phyloP scores from a whole-genome alignment of 2,797 vertebrate species.

The Margarornis squamiger region DNA sequence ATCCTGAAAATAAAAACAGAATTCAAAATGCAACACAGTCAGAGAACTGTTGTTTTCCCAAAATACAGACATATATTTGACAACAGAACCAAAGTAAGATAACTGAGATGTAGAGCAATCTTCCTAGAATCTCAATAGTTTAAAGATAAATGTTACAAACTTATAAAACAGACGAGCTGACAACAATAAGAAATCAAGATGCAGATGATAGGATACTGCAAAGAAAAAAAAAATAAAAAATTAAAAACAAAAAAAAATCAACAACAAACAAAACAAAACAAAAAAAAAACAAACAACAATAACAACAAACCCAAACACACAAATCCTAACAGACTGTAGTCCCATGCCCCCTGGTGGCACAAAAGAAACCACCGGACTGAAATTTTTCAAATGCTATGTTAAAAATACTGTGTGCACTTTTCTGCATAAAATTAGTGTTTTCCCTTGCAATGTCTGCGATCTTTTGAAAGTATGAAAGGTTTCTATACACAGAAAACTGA shows the following conservation, averaged over 20 bases:
- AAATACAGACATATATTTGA: not conserved
- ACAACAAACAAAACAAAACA: too few relatives aligned
- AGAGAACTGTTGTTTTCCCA: not conserved
- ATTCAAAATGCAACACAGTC: not conserved
- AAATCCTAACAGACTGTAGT: not conserved
- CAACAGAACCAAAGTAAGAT: not conserved
- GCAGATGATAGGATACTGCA: not conserved
- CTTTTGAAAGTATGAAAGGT: not conserved
- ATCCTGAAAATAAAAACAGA: not conserved
- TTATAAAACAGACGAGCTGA: not conserved
- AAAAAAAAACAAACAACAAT: not conserved
- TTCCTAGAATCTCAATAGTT: not conserved
- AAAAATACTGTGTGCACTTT: not conserved
- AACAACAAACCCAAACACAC: too few relatives aligned
- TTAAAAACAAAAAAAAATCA: too few relatives aligned
- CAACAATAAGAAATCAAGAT: not conserved
- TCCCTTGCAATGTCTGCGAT: not conserved
- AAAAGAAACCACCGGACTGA: not conserved
- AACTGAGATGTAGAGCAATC: not conserved
- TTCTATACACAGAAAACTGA: not conserved
- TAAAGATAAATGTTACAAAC: not conserved
- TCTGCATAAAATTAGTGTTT: not conserved
- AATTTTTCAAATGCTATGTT: not conserved
- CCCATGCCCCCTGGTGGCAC: constrained; percentile 57
- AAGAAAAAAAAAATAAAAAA: not conserved